Conservation (phyloP, 2,797 vertebrate genomes). For the Rhabdophis nuchalis region DNA sequence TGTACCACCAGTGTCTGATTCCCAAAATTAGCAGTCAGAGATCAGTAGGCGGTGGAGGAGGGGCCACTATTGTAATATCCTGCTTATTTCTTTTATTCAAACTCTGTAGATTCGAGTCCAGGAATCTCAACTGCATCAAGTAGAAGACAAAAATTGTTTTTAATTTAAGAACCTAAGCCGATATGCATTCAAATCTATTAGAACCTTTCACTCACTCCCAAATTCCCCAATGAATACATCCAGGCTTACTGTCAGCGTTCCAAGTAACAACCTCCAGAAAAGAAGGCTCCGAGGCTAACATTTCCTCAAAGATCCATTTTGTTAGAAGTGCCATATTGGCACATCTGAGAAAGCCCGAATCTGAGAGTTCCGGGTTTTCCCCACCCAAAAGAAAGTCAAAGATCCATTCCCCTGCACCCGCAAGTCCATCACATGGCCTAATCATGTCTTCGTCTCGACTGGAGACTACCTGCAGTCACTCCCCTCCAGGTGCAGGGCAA, state of each 20-base stretch:
- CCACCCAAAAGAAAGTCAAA: too few relatives aligned
- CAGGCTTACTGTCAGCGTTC: neutral
- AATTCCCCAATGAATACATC: neutral
- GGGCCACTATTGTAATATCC: neutral
- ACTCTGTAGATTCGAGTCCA: neutral
- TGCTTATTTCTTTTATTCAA: neutral
- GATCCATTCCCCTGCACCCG: too few relatives aligned
- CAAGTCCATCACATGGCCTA: too few relatives aligned
- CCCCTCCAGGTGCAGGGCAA: too few relatives aligned
- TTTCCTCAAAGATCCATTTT: too few relatives aligned
- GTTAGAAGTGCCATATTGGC: too few relatives aligned
- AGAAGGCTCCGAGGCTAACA: too few relatives aligned
- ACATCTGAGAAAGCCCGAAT: too few relatives aligned
- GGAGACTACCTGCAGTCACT: too few relatives aligned
- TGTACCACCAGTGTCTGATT: neutral
- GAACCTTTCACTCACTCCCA: neutral
- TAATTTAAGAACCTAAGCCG: neutral
- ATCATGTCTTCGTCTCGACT: too few relatives aligned
- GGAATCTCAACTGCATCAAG: neutral
- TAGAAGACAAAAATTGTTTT: neutral
- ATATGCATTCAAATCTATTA: neutral
- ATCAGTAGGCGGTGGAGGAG: rapidly evolving
- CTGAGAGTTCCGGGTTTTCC: too few relatives aligned
- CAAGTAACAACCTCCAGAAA: too few relatives aligned
- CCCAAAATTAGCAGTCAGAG: neutral